phyloP scores from a whole-genome alignment of 2,113 vertebrate species.

The Vidua macroura region DNA sequence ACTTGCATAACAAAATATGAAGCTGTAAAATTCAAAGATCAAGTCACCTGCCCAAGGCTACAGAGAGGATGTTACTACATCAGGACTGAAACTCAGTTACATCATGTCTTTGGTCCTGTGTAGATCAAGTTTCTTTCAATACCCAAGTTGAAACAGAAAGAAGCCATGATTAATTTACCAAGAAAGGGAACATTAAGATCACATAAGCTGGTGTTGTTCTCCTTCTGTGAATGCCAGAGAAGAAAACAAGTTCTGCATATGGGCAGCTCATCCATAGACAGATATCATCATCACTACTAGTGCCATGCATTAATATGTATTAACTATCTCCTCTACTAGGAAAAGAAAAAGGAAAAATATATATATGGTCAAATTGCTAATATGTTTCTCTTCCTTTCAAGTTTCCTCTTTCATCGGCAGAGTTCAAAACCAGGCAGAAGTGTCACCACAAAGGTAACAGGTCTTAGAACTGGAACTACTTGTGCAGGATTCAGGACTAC shows the following conservation, averaged over 20 bases:
- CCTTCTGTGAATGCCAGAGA: neutral
- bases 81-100: neutral
- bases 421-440: neutral
- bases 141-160: neutral
- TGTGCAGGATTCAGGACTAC: neutral
- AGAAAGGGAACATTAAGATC: neutral
- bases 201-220: neutral
- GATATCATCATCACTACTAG: neutral
- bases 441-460: neutral
- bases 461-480: neutral
- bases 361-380: neutral
- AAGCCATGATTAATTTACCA: neutral
- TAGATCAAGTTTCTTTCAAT: neutral
- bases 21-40: neutral
- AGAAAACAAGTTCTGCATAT: neutral
- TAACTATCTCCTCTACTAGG: neutral
- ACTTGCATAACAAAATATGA: neutral
- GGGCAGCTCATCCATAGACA: neutral
- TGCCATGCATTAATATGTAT: neutral
- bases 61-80: neutral
- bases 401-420: neutral
- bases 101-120: neutral
- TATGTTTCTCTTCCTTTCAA: neutral
- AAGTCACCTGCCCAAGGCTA: neutral
- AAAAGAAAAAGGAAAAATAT: neutral